Conservation (phyloP, 2,888 invertebrate species). For the Chromoteleia sp. region DNA sequence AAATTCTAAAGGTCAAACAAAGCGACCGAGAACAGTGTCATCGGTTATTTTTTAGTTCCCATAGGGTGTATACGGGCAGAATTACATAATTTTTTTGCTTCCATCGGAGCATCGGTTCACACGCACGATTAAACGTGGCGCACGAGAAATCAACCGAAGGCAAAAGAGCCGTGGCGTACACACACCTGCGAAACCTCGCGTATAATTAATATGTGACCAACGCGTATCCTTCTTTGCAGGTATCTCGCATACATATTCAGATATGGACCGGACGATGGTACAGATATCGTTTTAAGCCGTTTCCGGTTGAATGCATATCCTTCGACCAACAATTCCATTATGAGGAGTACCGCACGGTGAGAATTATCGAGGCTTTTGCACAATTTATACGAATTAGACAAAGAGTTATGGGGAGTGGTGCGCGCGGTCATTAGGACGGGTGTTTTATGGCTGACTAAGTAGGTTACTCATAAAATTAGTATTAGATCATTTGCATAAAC, state of each 20-base stretch:
- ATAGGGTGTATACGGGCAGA: slow-evolving; percentile 63
- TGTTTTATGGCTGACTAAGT: slow-evolving; percentile 55
- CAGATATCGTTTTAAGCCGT: slow-evolving; percentile 69
- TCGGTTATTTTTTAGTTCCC: slow-evolving; percentile 56
- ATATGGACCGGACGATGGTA: slow-evolving; percentile 74
- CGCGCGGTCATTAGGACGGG: slow-evolving; percentile 42
- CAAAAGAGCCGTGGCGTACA: slow-evolving; percentile 53
- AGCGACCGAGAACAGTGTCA: slow-evolving; percentile 26
- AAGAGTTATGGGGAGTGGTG: slow-evolving; percentile 31
- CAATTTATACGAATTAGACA: slow-evolving; percentile 62
- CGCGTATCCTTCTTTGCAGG: slow-evolving; percentile 71
- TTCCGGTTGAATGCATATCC: slow-evolving; percentile 73
- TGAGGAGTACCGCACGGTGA: slow-evolving; percentile 37
- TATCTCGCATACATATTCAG: slow-evolving; percentile 73
- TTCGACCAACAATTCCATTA: slow-evolving; percentile 45
- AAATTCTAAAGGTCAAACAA: slow-evolving; percentile 12
- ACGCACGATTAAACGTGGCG: slow-evolving; percentile 74
- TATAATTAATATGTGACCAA: slow-evolving; percentile 75
- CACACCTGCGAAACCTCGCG: slow-evolving; percentile 77
- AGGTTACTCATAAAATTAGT: slow-evolving; percentile 47
- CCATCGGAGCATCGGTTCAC: slow-evolving; percentile 72
- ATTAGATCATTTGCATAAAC: slow-evolving; percentile 60
- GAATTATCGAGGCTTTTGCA: slow-evolving; percentile 33
- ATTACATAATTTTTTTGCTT: slow-evolving; percentile 37
- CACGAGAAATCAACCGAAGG: slow-evolving; percentile 61